Base-by-base conservation (phyloP, 2,113 vertebrate species). In the Oreochromis spilurus region DNA sequence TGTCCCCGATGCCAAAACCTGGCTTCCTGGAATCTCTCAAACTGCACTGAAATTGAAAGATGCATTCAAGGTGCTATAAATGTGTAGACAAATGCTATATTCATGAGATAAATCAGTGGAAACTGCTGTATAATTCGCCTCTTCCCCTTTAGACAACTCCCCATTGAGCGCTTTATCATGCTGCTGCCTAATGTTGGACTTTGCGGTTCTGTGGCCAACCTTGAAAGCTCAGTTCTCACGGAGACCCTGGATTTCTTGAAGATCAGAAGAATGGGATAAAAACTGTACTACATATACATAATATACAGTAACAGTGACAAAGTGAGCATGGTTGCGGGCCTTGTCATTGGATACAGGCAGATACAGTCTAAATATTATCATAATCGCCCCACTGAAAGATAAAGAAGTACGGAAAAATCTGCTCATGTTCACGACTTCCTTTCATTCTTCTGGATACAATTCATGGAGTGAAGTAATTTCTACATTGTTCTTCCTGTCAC, bases 201-300 rank as follows among this genome's bases (percentile, higher is more conserved):
- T 53, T 34, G 7, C 16, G 0, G 67, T 34, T 40, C 50, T 72
- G 53, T 53, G 26, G 45, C 24, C 67, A 86, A 79, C 82, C 40
- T 10, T 78, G 80, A 81, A 70, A 67, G 48, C 85, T 87, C 86
- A 65, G 81, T 82, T 81, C 55, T 82, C 43, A 83, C 12, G 26
- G 52, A 29, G 43, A 24, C 16, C 14, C 40, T 36, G 85, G 16
- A 79, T 70, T 84, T 88, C 53, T 70, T 29, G 82, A 34, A 87
- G 84, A 92, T 92, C 88, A 91, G 67, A 87, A 58, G 48, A 81
- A 79, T 16, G 58, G 48, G 79, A 85, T 43, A 83, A 79, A 89
- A 91, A 87, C 81, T 54, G 43, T 79, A 57, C 55, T 88, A 80
- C 87, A 85, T n/a, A 54, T 80, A 24, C 24, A 24, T 24, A 26